Evolutionary conservation across 2,797 vertebrate genomes (phyloP), one percentile per base, ranked within the genome.

Genomic region (Amblyraja radiata): DNA sequence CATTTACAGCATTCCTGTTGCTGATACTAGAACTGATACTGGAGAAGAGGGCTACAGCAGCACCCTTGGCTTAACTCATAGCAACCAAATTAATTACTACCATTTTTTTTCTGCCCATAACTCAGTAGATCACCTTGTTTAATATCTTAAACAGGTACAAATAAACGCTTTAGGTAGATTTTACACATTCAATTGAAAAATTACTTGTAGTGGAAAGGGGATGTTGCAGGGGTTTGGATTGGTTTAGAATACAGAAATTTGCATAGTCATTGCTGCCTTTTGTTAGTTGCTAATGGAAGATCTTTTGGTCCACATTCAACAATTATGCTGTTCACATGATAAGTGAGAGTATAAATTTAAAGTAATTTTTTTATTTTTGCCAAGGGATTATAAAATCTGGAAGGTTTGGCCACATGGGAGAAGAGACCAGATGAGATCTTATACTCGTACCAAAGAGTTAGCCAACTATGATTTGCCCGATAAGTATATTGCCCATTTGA

Each of bases 1-100:
- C 95, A 76, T 99, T 99, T 97, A 96, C 98, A 94, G 98, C 97
- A 96, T 99, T 99, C 97, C 97, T 99, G 94, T 95, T 98, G 86
- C 99, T 98, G 63, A 99, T 99, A 99, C 94, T 99, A 96, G 98
- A 99, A 96, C 96, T 99, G 94, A 96, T 98, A 93, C 97, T 98
- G 0, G 99, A 99, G 96, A 98, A 98, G 95, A 96, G 99, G 95
- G 98, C 98, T 93, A 98, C 98, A 0, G 98, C 99, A 0, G 97
- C 97, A 99, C 93, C 96, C 98, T 25, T 99, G 98, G 98, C 97
- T 99, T 93, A 93, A 95, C 93, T 97, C 97, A 46, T 99, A 98
- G 95, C 96, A 92, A 92, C 90, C 90, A 92, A 76, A 92, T 92
- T 76, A 71, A 92, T 61, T 84, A 21, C 81, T 58, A 23, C 21